Evolutionary conservation across 2,797 vertebrate species (phyloP).

Genomic region (Poliocrania exsul): DNA sequence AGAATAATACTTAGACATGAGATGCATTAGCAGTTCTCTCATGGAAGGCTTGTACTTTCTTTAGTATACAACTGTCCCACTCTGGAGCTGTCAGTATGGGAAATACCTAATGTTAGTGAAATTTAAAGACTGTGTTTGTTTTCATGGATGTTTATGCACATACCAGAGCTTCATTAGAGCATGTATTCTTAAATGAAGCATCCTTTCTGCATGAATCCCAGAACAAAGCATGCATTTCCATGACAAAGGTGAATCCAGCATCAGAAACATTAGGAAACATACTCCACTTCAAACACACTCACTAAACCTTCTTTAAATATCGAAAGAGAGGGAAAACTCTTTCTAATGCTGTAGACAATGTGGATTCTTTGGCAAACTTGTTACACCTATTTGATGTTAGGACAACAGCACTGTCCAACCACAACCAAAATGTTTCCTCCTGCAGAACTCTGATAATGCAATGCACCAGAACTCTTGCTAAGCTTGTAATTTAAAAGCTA

Average conservation of each 20-base stretch:
- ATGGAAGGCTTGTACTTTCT: not conserved
- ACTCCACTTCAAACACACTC: not conserved
- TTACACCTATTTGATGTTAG: not conserved
- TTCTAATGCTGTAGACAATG: not conserved
- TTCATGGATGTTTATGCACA: not conserved
- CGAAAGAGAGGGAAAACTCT: not conserved
- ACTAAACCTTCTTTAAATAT: not conserved
- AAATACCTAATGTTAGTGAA: not conserved
- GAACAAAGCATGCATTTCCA: slow-evolving; percentile 47
- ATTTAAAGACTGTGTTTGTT: not conserved
- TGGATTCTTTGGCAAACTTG: slow-evolving; percentile 10
- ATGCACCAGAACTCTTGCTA: not conserved
- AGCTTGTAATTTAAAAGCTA: not conserved
- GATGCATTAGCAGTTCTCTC: not conserved
- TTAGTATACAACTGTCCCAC: not conserved
- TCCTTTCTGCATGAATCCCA: not conserved
- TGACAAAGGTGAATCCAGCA: slow-evolving; percentile 27
- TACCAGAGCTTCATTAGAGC: not conserved
- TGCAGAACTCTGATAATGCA: not conserved
- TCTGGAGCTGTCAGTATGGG: not conserved
- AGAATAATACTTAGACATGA: not conserved
- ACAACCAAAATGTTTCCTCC: not conserved
- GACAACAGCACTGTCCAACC: not conserved
- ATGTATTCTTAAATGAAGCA: not conserved
- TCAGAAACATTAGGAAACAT: not conserved